Evolutionary conservation across 2,888 invertebrate genomes (phyloP).

Genomic region (Ecdyonurus torrentis): DNA sequence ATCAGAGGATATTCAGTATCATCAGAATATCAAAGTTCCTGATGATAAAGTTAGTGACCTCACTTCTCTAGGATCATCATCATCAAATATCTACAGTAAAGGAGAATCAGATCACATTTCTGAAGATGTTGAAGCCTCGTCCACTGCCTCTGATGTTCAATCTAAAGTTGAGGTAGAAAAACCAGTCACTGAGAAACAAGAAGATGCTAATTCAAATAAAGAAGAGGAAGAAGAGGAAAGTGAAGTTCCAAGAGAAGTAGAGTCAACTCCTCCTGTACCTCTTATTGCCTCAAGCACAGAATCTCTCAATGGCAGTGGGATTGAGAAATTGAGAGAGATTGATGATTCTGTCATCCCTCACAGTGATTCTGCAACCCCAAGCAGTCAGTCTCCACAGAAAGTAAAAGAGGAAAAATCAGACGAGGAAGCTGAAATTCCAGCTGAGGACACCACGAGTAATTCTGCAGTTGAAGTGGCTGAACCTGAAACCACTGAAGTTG

Average conservation of each 20-base stretch:
- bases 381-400: background rate
- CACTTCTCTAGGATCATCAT: slow-evolving; percentile 33
- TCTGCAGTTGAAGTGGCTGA: background rate
- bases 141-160: slow-evolving; percentile 11
- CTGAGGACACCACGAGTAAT: background rate
- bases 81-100: slow-evolving; percentile 42
- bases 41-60: slow-evolving; percentile 29
- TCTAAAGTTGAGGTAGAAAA: background rate
- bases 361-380: background rate
- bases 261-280: background rate
- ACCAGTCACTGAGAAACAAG: background rate
- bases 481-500: background rate
- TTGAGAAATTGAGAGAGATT: background rate
- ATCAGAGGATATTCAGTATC: background rate
- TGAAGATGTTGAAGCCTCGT: slow-evolving; percentile 18
- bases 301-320: background rate
- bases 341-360: background rate
- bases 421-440: background rate
- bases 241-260: background rate
- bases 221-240: slow-evolving; percentile 3
- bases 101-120: slow-evolving; percentile 38
- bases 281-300: background rate
- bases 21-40: background rate
- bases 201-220: no score
- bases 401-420: background rate